Conservation (phyloP, 2,888 invertebrate genomes). For the Selenia dentaria region DNA sequence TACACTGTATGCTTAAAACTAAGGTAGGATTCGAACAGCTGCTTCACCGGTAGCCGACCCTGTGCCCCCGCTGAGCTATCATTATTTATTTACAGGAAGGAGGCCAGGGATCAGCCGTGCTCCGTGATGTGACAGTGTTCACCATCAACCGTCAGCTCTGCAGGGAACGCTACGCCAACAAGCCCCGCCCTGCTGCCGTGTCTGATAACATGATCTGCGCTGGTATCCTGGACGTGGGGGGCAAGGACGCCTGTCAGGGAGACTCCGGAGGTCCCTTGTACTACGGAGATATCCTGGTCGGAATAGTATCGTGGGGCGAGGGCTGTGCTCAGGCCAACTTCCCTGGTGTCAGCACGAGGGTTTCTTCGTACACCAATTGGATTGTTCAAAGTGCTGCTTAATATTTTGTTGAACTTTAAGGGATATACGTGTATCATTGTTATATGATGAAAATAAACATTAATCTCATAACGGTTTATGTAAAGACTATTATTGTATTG, state of each 20-base stretch:
- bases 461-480: no score
- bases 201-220: conserved; percentile 54
- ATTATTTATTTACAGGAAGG: conserved; percentile 31
- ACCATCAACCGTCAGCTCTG: conserved; percentile 26
- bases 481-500: no score
- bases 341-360: conserved; percentile 73
- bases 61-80: no score
- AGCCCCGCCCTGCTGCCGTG: conserved; percentile 6
- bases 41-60: no score
- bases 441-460: no score
- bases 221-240: conserved; percentile 39
- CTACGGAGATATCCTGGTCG: conserved; percentile 57
- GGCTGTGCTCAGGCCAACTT: conserved; percentile 63
- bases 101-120: conserved; percentile 13
- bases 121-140: conserved; percentile 24
- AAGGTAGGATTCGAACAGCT: no score
- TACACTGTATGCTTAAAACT: no score
- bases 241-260: conserved; percentile 40
- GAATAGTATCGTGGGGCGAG: conserved; percentile 73
- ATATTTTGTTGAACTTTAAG: not conserved
- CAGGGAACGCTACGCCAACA: conserved; percentile 18
- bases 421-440: no score
- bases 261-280: conserved; percentile 70
- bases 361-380: conserved; percentile 55
- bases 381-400: conserved; percentile 38